Base-by-base conservation (phyloP, 2,113 vertebrate species). In the Ardeotis arabs region DNA sequence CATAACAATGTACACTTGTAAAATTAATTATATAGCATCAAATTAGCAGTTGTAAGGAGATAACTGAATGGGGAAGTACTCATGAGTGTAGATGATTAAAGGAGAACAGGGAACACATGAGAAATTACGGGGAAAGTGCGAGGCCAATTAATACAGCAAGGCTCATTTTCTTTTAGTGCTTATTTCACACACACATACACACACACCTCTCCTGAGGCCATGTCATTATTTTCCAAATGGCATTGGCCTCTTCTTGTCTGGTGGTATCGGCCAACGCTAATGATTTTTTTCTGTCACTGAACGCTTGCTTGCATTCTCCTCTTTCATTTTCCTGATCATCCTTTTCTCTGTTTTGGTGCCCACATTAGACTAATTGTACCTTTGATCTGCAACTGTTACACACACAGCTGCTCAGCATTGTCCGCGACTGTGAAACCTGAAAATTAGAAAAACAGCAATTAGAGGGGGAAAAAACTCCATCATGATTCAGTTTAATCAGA, bases 151-250 rank as follows among this genome's bases (percentile, higher is more conserved):
- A 84, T 91, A 81, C 66, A 95, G 92, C 90, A 95, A 91, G 90
- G 89, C 88, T 97, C 92, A 95, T 97, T 97, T 96, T 96, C 93
- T 92, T 95, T 95, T 86, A 96, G 92, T 90, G 77, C 94, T 96
- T 95, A 91, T 90, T 97, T 96, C 87, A 90, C 95, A 96, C 31
- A 0, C 93, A 68, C 77, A 92, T 69, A 89, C 75, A 94, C 94
- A 92, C 89, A 91, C 94, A 91, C 95, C 89, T 94, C 95, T 97
- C 95, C 85, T 84, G 94, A 93, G 96, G 95, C 97, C 90, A 8
- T 86, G 93, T 86, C 94, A 93, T 96, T 96, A 90, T 95, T 93
- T 95, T 94, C 87, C 93, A 95, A 97, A 95, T 95, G 96, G 60
- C 83, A 84, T 4, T 91, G 94, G 90, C 89, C 90, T 94, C 91